A percentile compares a stretch with the other conserved stretches of the same genome.
Evolutionary conservation across 92 coral and sea anemone genomes (phyloP).

Genomic region (Umimayanthus chanpuru): DNA sequence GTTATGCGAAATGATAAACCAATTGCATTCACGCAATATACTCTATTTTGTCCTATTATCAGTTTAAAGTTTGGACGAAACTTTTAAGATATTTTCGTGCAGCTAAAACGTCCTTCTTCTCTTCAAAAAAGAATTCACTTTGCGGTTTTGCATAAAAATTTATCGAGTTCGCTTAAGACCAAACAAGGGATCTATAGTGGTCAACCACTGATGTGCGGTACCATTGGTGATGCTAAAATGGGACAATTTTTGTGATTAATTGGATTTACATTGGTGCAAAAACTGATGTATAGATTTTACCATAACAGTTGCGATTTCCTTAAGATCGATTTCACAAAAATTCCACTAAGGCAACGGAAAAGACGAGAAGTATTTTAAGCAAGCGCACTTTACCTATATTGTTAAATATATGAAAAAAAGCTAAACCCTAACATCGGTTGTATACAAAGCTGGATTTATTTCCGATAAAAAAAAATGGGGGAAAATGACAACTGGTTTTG

Average conservation of each 20-base stretch:
- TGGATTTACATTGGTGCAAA: neutral
- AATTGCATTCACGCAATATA: neutral
- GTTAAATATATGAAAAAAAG: too few species aligned
- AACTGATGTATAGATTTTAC: neutral
- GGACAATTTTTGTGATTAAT: neutral
- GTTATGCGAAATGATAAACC: neutral
- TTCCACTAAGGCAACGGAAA: neutral
- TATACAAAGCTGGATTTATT: neutral
- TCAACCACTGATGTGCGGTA: neutral
- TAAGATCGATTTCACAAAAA: neutral
- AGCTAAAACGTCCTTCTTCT: neutral
- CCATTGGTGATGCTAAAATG: slow-evolving; percentile 5
- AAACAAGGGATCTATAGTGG: neutral
- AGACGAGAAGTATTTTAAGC: neutral
- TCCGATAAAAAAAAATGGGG: too few species aligned
- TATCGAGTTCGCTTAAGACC: neutral
- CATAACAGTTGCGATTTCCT: neutral
- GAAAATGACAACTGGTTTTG: neutral
- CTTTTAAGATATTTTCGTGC: neutral
- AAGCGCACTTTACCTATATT: neutral
- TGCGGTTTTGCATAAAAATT: slow-evolving; percentile 12
- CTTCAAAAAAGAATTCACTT: neutral
- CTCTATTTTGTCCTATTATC: neutral
- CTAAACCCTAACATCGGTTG: neutral
- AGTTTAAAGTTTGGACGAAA: neutral